phyloP scores from a whole-genome alignment of 2,888 invertebrate genomes.

The Craniophora ligustri region DNA sequence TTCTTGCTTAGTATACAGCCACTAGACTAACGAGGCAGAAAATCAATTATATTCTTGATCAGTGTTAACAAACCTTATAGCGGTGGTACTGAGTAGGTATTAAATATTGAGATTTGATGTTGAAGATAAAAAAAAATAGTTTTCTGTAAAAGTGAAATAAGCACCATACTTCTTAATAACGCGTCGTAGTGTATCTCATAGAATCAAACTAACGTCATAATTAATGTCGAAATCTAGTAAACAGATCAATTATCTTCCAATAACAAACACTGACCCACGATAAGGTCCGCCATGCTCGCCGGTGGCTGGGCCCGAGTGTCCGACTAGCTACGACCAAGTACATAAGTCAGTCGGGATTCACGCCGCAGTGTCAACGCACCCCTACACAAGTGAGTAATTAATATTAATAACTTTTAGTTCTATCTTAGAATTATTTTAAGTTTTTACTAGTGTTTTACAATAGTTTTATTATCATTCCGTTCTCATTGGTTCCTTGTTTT shows the following conservation, averaged over 20 bases:
- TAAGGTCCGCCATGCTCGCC: slow-evolving; percentile 32
- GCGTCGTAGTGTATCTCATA: background rate
- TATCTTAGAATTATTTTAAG: background rate
- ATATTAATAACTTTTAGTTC: background rate
- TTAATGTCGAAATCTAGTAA: slow-evolving; percentile 12
- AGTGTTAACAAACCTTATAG: too few species aligned
- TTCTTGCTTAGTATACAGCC: too few species aligned
- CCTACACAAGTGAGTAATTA: slow-evolving; percentile 59
- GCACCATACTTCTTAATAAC: background rate
- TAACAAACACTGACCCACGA: slow-evolving; percentile 40
- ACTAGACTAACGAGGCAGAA: too few species aligned
- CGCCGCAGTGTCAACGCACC: slow-evolving; percentile 53
- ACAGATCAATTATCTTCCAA: slow-evolving; percentile 24
- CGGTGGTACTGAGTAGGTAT: too few species aligned
- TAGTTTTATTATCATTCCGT: background rate
- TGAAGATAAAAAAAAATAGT: too few species aligned
- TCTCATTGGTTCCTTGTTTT: background rate
- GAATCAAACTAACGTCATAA: slow-evolving; percentile 1
- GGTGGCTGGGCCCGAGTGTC: slow-evolving; percentile 3
- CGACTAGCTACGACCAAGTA: too few species aligned
- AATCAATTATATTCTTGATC: too few species aligned
- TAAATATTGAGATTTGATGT: too few species aligned
- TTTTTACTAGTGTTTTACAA: background rate
- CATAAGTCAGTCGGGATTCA: slow-evolving; percentile 42
- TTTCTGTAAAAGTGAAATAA: too few species aligned